Conservation (phyloP, 2,888 invertebrate species). For the Andrena camellia region DNA sequence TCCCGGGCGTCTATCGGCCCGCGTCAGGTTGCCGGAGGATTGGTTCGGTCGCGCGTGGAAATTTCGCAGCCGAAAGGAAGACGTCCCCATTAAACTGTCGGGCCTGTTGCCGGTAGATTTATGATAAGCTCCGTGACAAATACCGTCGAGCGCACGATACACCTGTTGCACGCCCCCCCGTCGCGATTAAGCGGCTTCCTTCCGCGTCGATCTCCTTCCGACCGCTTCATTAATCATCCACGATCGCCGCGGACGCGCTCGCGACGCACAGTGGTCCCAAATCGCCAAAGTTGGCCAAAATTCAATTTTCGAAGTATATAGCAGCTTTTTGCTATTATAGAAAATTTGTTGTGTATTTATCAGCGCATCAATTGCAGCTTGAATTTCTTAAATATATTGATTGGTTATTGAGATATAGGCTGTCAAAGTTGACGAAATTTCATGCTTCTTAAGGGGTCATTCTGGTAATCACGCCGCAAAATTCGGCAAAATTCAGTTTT, state of each 20-base stretch:
- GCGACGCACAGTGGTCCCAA: no score
- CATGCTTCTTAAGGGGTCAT: no score
- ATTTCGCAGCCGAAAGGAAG: background rate
- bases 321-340: no score
- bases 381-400: no score
- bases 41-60: background rate
- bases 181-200: slow-evolving; percentile 1
- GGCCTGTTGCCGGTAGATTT: slow-evolving; percentile 20
- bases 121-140: slow-evolving; percentile 43
- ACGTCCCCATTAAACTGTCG: background rate
- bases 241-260: background rate
- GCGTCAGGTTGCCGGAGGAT: background rate
- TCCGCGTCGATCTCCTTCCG: slow-evolving; percentile 14
- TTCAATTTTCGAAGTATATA: no score
- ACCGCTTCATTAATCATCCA: slow-evolving; percentile 34
- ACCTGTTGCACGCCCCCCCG: slow-evolving; percentile 45
- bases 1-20: background rate
- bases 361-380: no score
- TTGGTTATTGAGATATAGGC: no score
- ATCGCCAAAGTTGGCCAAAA: no score
- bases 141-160: slow-evolving; percentile 24
- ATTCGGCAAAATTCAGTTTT: no score
- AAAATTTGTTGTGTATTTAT: no score
- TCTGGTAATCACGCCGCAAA: no score
- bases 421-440: no score